Base-by-base conservation (phyloP, 1,140 invertebrate species). In the Pseudomyrmex cubaensis region DNA sequence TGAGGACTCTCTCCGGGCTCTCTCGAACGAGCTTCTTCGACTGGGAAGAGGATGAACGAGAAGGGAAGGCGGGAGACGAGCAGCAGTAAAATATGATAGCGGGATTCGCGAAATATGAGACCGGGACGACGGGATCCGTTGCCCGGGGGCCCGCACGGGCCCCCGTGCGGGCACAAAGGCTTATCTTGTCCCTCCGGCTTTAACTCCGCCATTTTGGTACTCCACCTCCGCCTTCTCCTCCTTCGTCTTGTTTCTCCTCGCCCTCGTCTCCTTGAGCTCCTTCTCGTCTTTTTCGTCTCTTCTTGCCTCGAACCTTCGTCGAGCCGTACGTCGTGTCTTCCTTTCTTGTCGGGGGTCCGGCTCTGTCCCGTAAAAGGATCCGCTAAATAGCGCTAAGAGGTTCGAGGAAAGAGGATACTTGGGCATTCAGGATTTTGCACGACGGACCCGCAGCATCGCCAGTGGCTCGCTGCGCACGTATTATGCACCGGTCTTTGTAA, bases 291-390 rank as follows among this genome's bases (percentile, higher is more conserved):
- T 90, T 89, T 86, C 83, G 76, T 84, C 64, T 70, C 72, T 83
- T 61, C 74, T 87, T 78, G 73, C 66, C 63, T 73, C 84, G 82
- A 46, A 61, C 64, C 64, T 83, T 54, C 85, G 84, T 56, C 84
- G 72, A 76, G 61, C 86, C 74, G 83, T 85, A 86, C 85, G 83
- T 87, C 73, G 85, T 85, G 85, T 73, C 82, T 90, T 87, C 86
- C 87, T 91, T 90, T 90, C 91, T 91, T 91, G 90, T 89, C 88
- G 85, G 84, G 88, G 56, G 74, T 22, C 88, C 70, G 88, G 35
- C 35, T 35, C 86, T 86, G 88, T 90, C 91, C 90, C 89, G 92
- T 92, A 92, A 93, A 93, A 93, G 88, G 91, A 93, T 93, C 88
- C 89, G 87, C 89, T 92, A 91, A 93, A 92, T 90, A 90, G 89